Base-by-base conservation (phyloP, 2,888 invertebrate genomes). In the Pharmacophagus antenor region DNA sequence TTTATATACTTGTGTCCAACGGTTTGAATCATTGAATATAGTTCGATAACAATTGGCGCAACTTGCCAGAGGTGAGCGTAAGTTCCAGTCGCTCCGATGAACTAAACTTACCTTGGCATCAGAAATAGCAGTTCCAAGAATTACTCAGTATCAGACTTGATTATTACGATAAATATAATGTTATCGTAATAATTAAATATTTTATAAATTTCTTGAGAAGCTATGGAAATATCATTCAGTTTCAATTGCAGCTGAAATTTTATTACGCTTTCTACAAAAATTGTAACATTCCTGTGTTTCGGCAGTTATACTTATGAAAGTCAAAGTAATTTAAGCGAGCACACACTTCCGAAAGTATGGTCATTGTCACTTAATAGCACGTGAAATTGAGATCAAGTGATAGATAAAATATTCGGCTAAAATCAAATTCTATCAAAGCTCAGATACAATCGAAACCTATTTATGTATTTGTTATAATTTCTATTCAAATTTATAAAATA, bases 31-130 rank as follows among this genome's bases (percentile, higher is more conserved):
- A 20, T 58, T 58, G 53, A 58, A 58, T 53, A 20, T 20, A 58
- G 25, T 59, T 54, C 42, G 27, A 59, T 52, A 61, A 56, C 55
- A 56, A 51, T 61, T 48, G 61, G 12, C 1, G 56, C 27, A 56
- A 47, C 52, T 20, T 56, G 51, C 18, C 12, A 41, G n/a, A 52
- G 50, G 57, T 56, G 58, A 31, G 66, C 63, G 63, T 56, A 62
- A 52, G 60, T 64, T 64, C 50, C 52, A 53, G 54, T 64, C 63
- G 62, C 61, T 63, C 74, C 71, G 72, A 48, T 50, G 21, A 50
- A 47, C 47, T n/a, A 31, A 4, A 44, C 25, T 12, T 15, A 48
- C 7, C 37, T 7, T 20, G 20, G 21, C 50, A 50, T 27, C n/a
- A 50, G 42, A 49, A 49, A 56, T 56, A 56, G 56, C 15, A 42